phyloP scores from a whole-genome alignment of 2,888 invertebrate species.

The Scaptomyza caliginosa region DNA sequence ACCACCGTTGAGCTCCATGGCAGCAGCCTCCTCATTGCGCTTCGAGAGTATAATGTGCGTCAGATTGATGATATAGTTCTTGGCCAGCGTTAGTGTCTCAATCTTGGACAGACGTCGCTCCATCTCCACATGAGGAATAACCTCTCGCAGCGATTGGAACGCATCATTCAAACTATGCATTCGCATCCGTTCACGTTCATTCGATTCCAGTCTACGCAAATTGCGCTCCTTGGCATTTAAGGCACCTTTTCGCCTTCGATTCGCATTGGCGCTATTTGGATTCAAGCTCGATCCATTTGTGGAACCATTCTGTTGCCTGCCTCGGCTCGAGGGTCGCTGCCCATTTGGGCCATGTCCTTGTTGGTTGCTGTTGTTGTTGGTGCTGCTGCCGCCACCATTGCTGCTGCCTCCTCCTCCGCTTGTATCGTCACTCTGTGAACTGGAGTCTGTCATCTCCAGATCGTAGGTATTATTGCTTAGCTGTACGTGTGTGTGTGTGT shows the following conservation, averaged over 20 bases:
- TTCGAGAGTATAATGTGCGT: slow-evolving; percentile 94
- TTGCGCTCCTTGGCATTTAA: slow-evolving; percentile 94
- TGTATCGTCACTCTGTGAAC: slow-evolving; percentile 84
- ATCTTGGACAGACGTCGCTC: slow-evolving; percentile 94
- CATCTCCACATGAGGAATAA: slow-evolving; percentile 94
- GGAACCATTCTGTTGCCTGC: slow-evolving; percentile 61
- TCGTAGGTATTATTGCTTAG: slow-evolving; percentile 83
- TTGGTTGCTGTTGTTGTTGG: slow-evolving; percentile 59
- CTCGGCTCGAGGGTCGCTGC: slow-evolving; percentile 76
- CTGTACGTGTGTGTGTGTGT: slow-evolving; percentile 48
- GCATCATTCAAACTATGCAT: slow-evolving; percentile 97
- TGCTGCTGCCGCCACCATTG: slow-evolving; percentile 81
- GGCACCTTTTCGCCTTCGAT: slow-evolving; percentile 89
- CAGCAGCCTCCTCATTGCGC: slow-evolving; percentile 85
- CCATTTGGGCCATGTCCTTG: slow-evolving; percentile 34
- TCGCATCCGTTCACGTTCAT: slow-evolving; percentile 95
- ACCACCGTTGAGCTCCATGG: slow-evolving; percentile 79
- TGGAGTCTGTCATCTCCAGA: slow-evolving; percentile 84
- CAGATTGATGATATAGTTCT: slow-evolving; percentile 95
- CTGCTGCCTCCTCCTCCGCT: slow-evolving; percentile 84
- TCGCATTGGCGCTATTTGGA: slow-evolving; percentile 64
- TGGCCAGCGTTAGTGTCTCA: slow-evolving; percentile 93
- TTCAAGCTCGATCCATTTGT: slow-evolving; percentile 13
- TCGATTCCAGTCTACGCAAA: slow-evolving; percentile 93
- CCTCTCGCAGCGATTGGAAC: slow-evolving; percentile 92